Base-by-base conservation (phyloP, 1,140 invertebrate genomes). In the Zaprionus kolodkinae region DNA sequence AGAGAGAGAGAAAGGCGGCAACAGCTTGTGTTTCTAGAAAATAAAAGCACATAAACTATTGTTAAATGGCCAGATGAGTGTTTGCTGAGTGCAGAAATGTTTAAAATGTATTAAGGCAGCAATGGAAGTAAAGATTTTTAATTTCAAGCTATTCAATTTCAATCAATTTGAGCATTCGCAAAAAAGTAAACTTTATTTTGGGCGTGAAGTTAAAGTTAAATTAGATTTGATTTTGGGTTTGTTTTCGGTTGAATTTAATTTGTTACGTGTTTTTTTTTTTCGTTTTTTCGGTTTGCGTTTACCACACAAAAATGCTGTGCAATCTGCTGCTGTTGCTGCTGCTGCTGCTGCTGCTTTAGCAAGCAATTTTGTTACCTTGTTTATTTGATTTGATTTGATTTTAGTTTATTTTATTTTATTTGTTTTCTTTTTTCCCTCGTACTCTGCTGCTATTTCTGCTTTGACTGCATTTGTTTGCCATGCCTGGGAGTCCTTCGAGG, bases 391-490 rank as follows among this genome's bases (percentile, higher is more conserved):
- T 56, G 35, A 63, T 59, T 76, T 66, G 52, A 25, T 67, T 71
- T 27, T 21, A 60, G 66, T 52, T 45, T 43, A 36, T 61, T 55
- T 56, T 40, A 17, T 45, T 52, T 56, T 38, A 30, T 27, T 66
- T 21, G 35, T 48, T 38, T 15, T 25, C 17, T 21, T 15, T 25
- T 33, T 21, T 15, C 9, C 54, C n/a, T 5, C 6, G 40, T 45
- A 15, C 40, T 62, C 61, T 50, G n/a, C 25, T 21, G 9, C 45
- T 5, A 50, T 50, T 33, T 52, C 68, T 40, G 69, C 76, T 75
- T 72, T 86, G 71, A 70, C 36, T 81, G 83, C 79, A 78, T 81
- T 86, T 76, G 71, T 67, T 72, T 57, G 61, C 72, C 65, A 40
- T 83, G 33, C 30, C 30, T 79, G 33, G 45, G 45, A 50, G 45